phyloP scores from a whole-genome alignment of 2,113 vertebrate genomes.

The Hippopotamus amphibius region DNA sequence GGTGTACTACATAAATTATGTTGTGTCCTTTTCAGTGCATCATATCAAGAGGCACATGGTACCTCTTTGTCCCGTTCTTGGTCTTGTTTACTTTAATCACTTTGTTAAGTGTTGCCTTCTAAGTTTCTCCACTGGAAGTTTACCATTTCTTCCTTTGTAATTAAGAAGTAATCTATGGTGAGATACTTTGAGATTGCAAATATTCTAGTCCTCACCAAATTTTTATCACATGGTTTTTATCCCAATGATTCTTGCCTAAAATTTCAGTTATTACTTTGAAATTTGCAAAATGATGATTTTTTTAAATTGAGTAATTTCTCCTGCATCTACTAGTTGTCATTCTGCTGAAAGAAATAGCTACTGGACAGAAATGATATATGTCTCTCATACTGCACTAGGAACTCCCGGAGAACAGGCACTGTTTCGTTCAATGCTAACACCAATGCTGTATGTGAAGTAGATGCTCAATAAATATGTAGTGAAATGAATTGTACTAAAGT shows the following conservation, averaged over 20 bases:
- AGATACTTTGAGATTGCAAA: background rate
- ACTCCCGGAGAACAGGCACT: background rate
- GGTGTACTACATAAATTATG: background rate
- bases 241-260: background rate
- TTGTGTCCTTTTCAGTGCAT: background rate
- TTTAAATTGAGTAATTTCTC: background rate
- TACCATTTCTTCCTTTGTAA: background rate
- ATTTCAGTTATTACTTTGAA: constrained; percentile 42
- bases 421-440: background rate
- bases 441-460: background rate
- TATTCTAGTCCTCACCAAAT: background rate
- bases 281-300: constrained; percentile 44
- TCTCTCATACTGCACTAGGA: background rate
- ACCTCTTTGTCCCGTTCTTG: background rate
- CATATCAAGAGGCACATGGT: background rate
- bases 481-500: constrained; percentile 4
- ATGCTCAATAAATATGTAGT: background rate
- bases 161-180: background rate
- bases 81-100: background rate
- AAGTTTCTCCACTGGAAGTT: background rate
- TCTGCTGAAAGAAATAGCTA: background rate
- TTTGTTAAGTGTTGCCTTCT: background rate
- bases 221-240: constrained; percentile 18
- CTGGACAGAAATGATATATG: background rate
- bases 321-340: background rate